A percentile compares a stretch with the other conserved stretches of the same genome.
Evolutionary conservation across 2,113 vertebrate genomes (phyloP).

Genomic region (Hippopotamus amphibius): DNA sequence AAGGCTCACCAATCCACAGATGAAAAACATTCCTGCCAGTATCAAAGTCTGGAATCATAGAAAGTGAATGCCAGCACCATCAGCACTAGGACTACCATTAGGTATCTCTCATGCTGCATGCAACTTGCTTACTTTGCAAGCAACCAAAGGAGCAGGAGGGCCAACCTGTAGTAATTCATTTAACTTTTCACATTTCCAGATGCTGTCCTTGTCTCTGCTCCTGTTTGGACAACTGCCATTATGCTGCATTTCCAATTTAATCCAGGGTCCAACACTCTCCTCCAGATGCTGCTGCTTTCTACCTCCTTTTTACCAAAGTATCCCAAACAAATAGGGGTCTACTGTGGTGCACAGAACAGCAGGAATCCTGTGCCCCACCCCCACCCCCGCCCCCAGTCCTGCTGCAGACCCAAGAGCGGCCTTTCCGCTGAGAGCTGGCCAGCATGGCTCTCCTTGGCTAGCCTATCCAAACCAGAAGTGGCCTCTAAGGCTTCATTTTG

Average conservation of each 20-base stretch:
- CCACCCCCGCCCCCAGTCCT: not conserved
- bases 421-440: not conserved
- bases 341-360: fast-evolving
- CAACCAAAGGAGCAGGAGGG: not conserved
- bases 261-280: not conserved
- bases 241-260: not conserved
- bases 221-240: not conserved
- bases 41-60: not conserved
- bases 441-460: not conserved
- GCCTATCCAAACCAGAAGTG: not conserved
- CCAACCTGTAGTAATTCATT: not conserved
- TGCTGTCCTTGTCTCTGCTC: not conserved
- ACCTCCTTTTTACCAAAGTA: not conserved
- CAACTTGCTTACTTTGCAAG: not conserved
- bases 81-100: not conserved
- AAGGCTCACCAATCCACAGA: constrained; percentile 48
- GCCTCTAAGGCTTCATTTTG: not conserved
- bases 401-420: not conserved
- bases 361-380: fast-evolving
- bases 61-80: not conserved
- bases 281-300: not conserved
- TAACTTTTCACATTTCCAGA: not conserved
- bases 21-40: constrained; percentile 5
- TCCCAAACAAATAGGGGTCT: not conserved
- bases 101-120: not conserved